phyloP scores from a whole-genome alignment of 2,888 invertebrate genomes.

The Epirrita christyi region DNA sequence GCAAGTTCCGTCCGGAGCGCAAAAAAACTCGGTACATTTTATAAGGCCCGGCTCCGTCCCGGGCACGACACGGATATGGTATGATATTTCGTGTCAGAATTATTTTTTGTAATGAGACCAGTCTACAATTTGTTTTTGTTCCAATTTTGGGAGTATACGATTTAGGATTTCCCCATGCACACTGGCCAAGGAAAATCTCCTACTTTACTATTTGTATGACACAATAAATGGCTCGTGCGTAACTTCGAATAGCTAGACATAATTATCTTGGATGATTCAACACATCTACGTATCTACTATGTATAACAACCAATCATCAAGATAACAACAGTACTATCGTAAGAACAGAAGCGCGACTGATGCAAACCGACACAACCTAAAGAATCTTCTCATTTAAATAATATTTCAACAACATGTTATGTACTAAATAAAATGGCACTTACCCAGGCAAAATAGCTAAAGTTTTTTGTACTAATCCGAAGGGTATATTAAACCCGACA shows the following conservation, averaged over 20 bases:
- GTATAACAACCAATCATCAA: neutral
- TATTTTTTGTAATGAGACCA: too few species aligned
- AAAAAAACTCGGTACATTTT: too few species aligned
- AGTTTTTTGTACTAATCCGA: conserved; percentile 91
- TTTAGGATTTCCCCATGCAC: too few species aligned
- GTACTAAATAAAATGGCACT: conserved; percentile 52
- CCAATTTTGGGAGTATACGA: too few species aligned
- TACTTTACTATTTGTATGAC: neutral
- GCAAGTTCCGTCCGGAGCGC: too few species aligned
- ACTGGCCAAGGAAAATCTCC: too few species aligned
- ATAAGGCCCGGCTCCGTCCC: too few species aligned
- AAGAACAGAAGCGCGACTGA: neutral
- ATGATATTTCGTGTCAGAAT: too few species aligned
- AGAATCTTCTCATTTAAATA: too few species aligned
- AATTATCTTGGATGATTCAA: neutral
- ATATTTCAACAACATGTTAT: too few species aligned
- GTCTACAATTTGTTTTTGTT: too few species aligned
- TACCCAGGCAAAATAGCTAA: conserved; percentile 90
- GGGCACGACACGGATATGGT: too few species aligned
- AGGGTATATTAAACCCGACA: conserved; percentile 91
- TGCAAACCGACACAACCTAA: neutral
- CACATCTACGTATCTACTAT: neutral
- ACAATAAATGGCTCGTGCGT: neutral
- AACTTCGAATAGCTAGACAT: neutral
- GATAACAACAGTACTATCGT: neutral